A percentile compares a stretch with the other conserved stretches of the same genome.
These are phyloP conservation scores for Tenthredo notha DNA, from an alignment of 2,888 invertebrate species.

Conservation along the genomic window DNA sequence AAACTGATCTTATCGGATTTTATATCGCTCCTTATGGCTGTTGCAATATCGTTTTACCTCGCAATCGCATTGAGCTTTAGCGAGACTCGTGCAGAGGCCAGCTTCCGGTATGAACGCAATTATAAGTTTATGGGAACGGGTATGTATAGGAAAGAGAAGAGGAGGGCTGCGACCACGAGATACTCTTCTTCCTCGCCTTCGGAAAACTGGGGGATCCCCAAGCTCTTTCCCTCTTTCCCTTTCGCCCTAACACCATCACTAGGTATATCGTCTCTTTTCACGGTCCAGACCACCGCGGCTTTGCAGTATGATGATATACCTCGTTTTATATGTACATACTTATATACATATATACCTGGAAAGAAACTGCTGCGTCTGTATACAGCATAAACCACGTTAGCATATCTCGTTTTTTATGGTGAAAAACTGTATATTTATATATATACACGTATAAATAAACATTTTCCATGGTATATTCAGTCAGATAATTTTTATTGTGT, in stretches of 20 bases:
- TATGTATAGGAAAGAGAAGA: background rate
- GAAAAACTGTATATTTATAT: background rate
- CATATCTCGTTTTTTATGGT: background rate
- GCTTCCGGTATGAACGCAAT: conserved; percentile 42
- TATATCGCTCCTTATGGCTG: conserved; percentile 2
- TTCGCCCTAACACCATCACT: background rate
- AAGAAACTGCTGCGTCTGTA: conserved; percentile 4
- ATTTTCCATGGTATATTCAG: background rate
- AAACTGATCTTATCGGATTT: background rate
- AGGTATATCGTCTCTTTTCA: background rate
- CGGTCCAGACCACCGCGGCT: background rate
- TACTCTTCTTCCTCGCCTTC: conserved; percentile 23
- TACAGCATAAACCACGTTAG: background rate
- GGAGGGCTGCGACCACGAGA: conserved; percentile 32
- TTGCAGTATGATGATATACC: conserved; percentile 2
- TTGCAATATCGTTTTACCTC: conserved; percentile 1
- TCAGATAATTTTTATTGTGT: background rate
- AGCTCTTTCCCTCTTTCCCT: background rate
- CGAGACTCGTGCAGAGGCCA: background rate
- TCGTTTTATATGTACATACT: background rate
- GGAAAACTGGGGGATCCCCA: background rate
- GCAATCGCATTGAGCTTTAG: background rate
- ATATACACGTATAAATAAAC: background rate
- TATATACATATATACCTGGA: background rate
- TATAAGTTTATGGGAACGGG: conserved; percentile 33